Evolutionary conservation across 2,113 vertebrate genomes (phyloP).

Genomic region (Apodemus sylvaticus): DNA sequence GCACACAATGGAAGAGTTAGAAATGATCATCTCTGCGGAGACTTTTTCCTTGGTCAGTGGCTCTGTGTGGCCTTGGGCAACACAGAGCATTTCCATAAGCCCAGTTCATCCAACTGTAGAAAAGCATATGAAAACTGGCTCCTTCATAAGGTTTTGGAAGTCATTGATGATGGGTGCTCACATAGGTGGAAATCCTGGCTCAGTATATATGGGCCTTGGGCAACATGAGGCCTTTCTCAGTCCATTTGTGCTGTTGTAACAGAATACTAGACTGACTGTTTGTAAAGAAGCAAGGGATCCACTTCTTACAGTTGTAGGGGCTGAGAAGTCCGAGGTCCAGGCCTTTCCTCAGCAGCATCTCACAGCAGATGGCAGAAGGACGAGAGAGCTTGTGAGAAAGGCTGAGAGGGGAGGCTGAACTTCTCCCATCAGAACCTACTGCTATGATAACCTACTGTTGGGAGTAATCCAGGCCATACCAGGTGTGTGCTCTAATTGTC

Average conservation of each 20-base stretch:
- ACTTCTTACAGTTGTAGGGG: not conserved
- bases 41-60: not conserved
- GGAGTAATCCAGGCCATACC: not conserved
- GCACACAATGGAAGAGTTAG: not conserved
- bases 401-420: not conserved
- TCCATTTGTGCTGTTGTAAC: not conserved
- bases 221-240: not conserved
- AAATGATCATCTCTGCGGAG: not conserved
- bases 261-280: not conserved
- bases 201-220: not conserved
- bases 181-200: not conserved
- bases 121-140: not conserved
- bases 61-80: not conserved
- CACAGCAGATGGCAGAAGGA: not conserved
- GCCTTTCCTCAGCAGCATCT: not conserved
- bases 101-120: constrained; percentile 31
- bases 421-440: not conserved
- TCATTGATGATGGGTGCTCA: not conserved
- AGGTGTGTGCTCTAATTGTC: not conserved
- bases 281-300: not conserved
- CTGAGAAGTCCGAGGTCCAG: not conserved
- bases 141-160: not conserved
- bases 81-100: not conserved
- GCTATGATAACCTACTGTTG: not conserved
- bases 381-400: not conserved